Percentiles rank a stretch among this genome's conserved stretches.
Conservation (phyloP, 1,140 invertebrate genomes). For the Sinella curviseta region DNA sequence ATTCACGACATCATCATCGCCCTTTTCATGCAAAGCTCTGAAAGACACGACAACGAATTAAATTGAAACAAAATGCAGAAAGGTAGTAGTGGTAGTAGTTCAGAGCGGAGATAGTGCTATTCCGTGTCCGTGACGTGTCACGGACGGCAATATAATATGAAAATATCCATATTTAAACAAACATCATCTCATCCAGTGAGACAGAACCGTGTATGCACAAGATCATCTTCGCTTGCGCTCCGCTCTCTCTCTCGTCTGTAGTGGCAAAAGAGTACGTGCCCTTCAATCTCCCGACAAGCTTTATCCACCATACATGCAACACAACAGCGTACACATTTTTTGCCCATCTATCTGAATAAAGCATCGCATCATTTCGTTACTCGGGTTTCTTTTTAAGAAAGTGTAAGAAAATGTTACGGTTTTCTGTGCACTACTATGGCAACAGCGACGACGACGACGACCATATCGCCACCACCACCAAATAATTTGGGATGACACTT, state of each 20-base stretch:
- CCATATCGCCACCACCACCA: not conserved
- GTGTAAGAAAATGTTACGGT: slow-evolving; percentile 14
- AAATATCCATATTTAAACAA: not conserved
- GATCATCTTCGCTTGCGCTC: too few species aligned
- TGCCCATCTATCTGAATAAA: not conserved
- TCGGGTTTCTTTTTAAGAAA: not conserved
- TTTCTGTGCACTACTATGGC: too few species aligned
- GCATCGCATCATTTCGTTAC: too few species aligned
- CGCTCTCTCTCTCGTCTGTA: too few species aligned
- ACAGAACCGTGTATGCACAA: too few species aligned
- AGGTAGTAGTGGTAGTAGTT: too few species aligned
- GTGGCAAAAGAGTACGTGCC: not conserved
- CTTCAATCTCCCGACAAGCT: not conserved
- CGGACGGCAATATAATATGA: not conserved
- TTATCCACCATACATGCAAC: not conserved
- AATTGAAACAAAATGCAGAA: not conserved
- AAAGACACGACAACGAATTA: not conserved
- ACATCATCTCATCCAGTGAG: too few species aligned
- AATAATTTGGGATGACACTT: slow-evolving; percentile 24
- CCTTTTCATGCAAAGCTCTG: not conserved
- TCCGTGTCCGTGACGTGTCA: not conserved
- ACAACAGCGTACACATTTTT: not conserved
- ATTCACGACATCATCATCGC: not conserved
- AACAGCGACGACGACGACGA: not conserved
- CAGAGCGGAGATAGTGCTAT: too few species aligned